A percentile compares a stretch with the other conserved stretches of the same genome.
phyloP scores from a whole-genome alignment of 2,113 vertebrate genomes.

The Montifringilla adamsi region DNA sequence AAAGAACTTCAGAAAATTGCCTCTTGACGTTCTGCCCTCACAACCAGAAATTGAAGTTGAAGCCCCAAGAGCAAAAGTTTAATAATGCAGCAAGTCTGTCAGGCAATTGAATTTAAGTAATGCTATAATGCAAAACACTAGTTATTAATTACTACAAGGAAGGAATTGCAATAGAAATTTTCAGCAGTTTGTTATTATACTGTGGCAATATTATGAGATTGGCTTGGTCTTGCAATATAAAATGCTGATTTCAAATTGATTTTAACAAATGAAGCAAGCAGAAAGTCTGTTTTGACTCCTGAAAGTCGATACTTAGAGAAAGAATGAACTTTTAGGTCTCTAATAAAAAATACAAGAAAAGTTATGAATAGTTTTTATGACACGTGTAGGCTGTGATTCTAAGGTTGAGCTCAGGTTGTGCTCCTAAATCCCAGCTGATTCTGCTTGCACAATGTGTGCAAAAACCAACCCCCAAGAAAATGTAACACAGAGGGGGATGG shows the following conservation, averaged over 20 bases:
- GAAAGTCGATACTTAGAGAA: slow-evolving; percentile 2
- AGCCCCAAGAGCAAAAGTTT: slow-evolving; percentile 40
- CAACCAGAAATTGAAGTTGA: slow-evolving; percentile 10
- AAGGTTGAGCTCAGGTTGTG: neutral
- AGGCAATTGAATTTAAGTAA: slow-evolving; percentile 44
- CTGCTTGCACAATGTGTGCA: neutral
- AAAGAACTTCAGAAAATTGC: slow-evolving; percentile 43
- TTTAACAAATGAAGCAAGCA: neutral
- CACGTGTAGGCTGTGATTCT: neutral
- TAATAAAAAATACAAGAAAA: slow-evolving; percentile 6
- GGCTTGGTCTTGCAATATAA: neutral
- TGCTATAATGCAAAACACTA: neutral
- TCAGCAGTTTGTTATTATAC: slow-evolving; percentile 26
- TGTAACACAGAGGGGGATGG: neutral
- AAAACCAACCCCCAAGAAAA: neutral
- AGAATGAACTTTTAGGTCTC: neutral
- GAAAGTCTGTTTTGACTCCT: neutral
- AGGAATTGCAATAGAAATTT: slow-evolving; percentile 12
- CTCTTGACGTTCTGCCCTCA: slow-evolving; percentile 35
- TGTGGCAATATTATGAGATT: neutral
- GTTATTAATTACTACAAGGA: slow-evolving; percentile 43
- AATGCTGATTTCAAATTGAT: slow-evolving; percentile 42
- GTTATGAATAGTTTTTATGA: neutral
- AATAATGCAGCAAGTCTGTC: slow-evolving; percentile 23
- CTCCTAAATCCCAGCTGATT: neutral